phyloP scores from a whole-genome alignment of 2,888 invertebrate species.

The Eristalinus sepulchralis region DNA sequence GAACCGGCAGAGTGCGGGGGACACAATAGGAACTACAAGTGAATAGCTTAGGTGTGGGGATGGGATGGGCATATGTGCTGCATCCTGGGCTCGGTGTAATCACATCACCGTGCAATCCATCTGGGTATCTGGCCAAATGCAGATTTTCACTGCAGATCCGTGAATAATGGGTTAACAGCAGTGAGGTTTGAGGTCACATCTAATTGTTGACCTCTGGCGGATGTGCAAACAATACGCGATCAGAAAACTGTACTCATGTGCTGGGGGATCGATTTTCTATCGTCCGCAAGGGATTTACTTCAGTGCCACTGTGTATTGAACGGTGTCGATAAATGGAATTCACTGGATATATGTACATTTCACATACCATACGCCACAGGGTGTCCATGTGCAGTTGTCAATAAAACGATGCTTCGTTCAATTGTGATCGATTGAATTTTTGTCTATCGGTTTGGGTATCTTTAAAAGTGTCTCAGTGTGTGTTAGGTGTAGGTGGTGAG shows the following conservation, averaged over 20 bases:
- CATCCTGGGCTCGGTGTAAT: conserved; percentile 20
- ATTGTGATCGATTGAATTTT: not conserved
- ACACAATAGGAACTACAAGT: conserved; percentile 47
- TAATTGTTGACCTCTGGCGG: conserved; percentile 40
- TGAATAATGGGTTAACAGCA: conserved; percentile 54
- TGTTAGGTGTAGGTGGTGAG: too few relatives aligned
- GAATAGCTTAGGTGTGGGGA: conserved; percentile 27
- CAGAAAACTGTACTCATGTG: conserved; percentile 29
- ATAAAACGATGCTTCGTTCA: not conserved
- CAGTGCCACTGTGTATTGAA: not conserved
- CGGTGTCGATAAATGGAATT: not conserved
- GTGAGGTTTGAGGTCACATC: conserved; percentile 32
- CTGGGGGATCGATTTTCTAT: conserved; percentile 1
- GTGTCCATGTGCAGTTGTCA: not conserved
- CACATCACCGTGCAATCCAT: conserved; percentile 50
- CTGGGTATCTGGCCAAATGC: conserved; percentile 55
- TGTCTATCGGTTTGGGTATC: not conserved
- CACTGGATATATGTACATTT: not conserved
- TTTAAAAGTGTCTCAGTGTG: not conserved
- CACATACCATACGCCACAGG: not conserved
- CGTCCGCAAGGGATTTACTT: not conserved
- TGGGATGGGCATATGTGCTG: conserved; percentile 21
- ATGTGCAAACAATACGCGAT: conserved; percentile 25
- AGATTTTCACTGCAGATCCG: conserved; percentile 59
- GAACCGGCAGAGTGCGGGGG: not conserved